Evolutionary conservation across 1,140 invertebrate genomes (phyloP).

Genomic region (Brachionus plicatilis): DNA sequence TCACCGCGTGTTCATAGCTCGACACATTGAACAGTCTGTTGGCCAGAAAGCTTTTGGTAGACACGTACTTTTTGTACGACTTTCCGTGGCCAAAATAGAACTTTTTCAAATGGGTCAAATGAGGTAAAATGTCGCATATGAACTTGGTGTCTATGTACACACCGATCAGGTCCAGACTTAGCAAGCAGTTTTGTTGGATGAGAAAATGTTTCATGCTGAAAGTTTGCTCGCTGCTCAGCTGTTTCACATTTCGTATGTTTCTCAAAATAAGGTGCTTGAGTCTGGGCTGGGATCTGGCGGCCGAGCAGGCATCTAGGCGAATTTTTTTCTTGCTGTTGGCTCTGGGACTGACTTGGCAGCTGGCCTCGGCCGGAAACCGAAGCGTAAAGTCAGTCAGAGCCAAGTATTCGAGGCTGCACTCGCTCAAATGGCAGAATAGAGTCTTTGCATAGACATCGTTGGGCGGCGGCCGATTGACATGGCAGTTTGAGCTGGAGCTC

Average conservation of each 20-base stretch:
- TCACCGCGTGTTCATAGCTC: not conserved
- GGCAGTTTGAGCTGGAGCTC: not conserved
- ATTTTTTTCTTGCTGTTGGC: not conserved
- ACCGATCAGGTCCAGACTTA: constrained; percentile 1
- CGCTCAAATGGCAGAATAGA: not conserved
- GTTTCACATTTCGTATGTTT: constrained; percentile 30
- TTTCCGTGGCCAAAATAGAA: constrained; percentile 36
- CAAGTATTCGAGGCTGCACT: constrained; percentile 18
- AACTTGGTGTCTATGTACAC: constrained; percentile 5
- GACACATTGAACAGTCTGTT: not conserved
- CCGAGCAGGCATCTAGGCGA: not conserved
- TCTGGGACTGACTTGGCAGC: not conserved
- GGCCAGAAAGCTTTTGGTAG: not conserved
- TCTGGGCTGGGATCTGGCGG: not conserved
- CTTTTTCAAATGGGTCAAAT: not conserved
- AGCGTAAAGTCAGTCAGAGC: constrained; percentile 15
- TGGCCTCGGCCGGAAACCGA: not conserved
- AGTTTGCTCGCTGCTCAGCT: not conserved
- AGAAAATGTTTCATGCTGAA: not conserved
- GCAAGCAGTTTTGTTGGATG: not conserved
- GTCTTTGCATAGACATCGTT: constrained; percentile 24
- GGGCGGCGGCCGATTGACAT: not conserved
- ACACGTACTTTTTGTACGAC: not conserved
- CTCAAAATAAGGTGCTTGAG: constrained; percentile 4
- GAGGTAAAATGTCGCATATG: not conserved